Conservation (phyloP, 2,797 vertebrate species). For the Cyprinella venusta region DNA sequence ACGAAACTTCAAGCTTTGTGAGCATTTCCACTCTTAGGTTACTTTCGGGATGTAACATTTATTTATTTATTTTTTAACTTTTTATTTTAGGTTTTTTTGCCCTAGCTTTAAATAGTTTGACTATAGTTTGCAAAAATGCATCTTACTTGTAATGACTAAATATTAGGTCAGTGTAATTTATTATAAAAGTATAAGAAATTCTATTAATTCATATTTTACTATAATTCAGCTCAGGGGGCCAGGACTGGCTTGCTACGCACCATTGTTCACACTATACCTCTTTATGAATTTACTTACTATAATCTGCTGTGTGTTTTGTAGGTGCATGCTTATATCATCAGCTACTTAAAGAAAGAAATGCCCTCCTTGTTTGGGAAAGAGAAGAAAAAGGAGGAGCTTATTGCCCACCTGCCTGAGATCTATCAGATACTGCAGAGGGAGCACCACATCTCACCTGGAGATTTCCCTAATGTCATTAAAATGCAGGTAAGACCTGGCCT, state of each 20-base stretch:
- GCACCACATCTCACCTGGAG: constrained; percentile 94
- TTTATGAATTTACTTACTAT: neutral
- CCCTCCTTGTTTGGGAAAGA: constrained; percentile 94
- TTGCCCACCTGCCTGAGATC: constrained; percentile 89
- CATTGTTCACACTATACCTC: neutral
- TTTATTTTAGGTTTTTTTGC: neutral
- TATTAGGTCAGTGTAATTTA: neutral
- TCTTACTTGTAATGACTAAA: neutral
- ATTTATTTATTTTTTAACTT: neutral
- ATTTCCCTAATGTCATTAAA: constrained; percentile 93
- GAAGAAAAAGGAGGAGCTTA: constrained; percentile 94
- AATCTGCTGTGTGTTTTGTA: constrained; percentile 63
- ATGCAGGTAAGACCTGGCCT: constrained; percentile 85
- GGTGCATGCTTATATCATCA: constrained; percentile 98
- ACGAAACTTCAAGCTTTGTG: neutral
- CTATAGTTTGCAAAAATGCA: neutral
- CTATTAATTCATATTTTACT: too few species aligned
- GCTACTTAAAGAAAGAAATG: constrained; percentile 97
- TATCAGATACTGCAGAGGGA: constrained; percentile 90
- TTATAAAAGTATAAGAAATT: neutral
- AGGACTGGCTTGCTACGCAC: too few species aligned
- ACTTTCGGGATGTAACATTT: neutral
- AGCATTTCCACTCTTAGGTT: neutral
- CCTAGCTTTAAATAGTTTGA: neutral
- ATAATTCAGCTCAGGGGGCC: too few species aligned